Conservation (phyloP, 1,140 invertebrate genomes). For the Colletes latitarsis region DNA sequence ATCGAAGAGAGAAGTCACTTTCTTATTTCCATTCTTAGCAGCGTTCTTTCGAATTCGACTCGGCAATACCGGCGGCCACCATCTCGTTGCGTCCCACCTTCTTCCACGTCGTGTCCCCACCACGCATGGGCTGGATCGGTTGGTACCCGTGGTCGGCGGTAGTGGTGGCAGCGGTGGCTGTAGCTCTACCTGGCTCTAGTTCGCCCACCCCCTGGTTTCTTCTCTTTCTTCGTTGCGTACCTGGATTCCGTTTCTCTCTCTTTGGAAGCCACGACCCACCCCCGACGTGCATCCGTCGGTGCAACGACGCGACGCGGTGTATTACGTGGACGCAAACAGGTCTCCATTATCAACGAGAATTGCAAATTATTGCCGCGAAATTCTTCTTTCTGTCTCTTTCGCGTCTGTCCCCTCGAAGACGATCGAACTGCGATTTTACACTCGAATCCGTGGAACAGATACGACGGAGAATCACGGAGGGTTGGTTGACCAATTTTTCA, state of each 20-base stretch:
- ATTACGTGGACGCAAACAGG: neutral
- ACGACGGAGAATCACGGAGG: too few species aligned
- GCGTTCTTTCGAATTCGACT: slow-evolving; percentile 55
- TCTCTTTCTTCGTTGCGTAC: neutral
- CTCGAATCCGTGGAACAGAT: neutral
- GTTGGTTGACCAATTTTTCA: too few species aligned
- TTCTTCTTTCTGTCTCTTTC: too few species aligned
- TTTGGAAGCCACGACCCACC: slow-evolving; percentile 11
- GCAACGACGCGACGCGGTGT: neutral
- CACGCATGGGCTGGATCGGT: slow-evolving; percentile 44
- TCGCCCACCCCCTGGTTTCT: neutral
- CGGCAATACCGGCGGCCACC: slow-evolving; percentile 48
- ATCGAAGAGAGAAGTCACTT: slow-evolving; percentile 52
- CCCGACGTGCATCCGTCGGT: neutral
- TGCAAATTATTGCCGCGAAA: slow-evolving; percentile 1
- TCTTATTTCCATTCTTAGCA: slow-evolving; percentile 59
- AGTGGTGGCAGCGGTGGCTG: slow-evolving; percentile 14
- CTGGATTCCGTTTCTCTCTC: neutral
- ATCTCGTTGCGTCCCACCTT: slow-evolving; percentile 48
- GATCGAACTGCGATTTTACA: neutral
- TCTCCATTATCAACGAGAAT: neutral
- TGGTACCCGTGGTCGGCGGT: slow-evolving; percentile 24
- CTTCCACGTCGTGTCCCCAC: slow-evolving; percentile 25
- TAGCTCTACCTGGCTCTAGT: slow-evolving; percentile 28
- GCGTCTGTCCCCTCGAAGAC: too few species aligned